These are phyloP conservation scores for Spilarctia lutea DNA, from an alignment of 2,888 invertebrate species.

Conservation along the genomic window DNA sequence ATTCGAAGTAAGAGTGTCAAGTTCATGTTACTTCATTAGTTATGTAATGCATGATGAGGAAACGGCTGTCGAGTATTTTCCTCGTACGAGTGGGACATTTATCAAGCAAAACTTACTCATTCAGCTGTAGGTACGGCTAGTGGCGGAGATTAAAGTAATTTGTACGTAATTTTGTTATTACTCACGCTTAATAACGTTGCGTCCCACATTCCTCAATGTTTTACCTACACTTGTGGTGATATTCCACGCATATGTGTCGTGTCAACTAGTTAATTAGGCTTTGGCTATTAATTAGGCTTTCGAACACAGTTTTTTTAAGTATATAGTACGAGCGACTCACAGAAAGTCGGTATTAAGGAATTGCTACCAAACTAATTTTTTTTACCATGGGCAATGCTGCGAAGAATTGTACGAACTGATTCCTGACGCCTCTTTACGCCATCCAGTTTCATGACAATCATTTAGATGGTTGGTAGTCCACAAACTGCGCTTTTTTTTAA, in stretches of 20 bases:
- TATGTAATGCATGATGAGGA: constrained; percentile 22
- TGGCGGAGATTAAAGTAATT: constrained; percentile 25
- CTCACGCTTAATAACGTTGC: background rate
- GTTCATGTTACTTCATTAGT: constrained; percentile 16
- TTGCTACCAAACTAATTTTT: too few species aligned
- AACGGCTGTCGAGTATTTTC: constrained; percentile 21
- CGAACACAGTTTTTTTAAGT: too few species aligned
- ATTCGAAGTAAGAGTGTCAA: background rate
- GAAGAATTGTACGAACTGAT: too few species aligned
- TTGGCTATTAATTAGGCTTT: too few species aligned
- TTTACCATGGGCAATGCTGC: too few species aligned
- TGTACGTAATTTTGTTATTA: constrained; percentile 22
- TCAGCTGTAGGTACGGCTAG: constrained; percentile 13
- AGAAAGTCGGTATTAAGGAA: too few species aligned
- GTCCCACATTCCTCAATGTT: background rate
- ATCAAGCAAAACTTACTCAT: constrained; percentile 15
- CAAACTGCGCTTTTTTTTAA: too few species aligned
- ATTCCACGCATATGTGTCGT: background rate
- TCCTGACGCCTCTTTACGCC: too few species aligned
- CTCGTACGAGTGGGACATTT: constrained; percentile 16
- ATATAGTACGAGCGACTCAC: too few species aligned
- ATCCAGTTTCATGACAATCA: too few species aligned
- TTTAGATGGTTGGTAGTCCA: too few species aligned
- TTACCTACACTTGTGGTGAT: background rate
- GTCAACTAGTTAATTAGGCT: too few species aligned